Conservation (phyloP, 2,797 vertebrate genomes). For the Poecilia gillii region DNA sequence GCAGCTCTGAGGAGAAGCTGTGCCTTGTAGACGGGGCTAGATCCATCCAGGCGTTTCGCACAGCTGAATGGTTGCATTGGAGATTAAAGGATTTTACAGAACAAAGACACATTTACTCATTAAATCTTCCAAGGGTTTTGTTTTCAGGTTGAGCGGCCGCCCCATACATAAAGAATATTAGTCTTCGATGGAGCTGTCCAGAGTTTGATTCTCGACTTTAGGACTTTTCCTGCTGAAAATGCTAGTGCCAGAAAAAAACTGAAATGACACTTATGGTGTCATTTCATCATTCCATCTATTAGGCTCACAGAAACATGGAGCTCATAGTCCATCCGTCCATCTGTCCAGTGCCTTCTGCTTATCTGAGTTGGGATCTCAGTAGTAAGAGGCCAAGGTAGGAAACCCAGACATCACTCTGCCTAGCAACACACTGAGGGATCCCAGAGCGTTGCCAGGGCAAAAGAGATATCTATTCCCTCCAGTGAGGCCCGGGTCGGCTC, state of each 20-base stretch:
- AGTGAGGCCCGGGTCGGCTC: not conserved
- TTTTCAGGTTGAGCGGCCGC: not conserved
- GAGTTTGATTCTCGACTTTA: not conserved
- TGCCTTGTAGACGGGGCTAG: no score
- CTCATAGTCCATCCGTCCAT: not conserved
- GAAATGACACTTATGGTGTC: not conserved
- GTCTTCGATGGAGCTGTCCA: not conserved
- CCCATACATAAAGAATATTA: not conserved
- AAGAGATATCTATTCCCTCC: not conserved
- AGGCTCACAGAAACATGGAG: not conserved
- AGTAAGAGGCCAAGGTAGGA: not conserved
- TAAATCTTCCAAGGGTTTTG: not conserved
- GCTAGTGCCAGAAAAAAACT: not conserved
- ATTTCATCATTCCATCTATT: not conserved
- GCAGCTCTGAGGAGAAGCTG: no score
- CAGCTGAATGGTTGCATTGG: no score
- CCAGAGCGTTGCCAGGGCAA: not conserved
- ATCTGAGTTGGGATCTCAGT: not conserved
- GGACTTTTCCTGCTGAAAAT: not conserved
- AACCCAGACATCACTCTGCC: not conserved
- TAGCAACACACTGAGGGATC: not conserved
- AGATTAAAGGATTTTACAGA: not conserved
- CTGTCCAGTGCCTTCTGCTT: not conserved
- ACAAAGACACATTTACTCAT: not conserved
- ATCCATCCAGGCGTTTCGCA: no score